A percentile compares a stretch with the other conserved stretches of the same genome.
Conservation (phyloP, 2,888 invertebrate species). For the Scaptomyza tumidula region DNA sequence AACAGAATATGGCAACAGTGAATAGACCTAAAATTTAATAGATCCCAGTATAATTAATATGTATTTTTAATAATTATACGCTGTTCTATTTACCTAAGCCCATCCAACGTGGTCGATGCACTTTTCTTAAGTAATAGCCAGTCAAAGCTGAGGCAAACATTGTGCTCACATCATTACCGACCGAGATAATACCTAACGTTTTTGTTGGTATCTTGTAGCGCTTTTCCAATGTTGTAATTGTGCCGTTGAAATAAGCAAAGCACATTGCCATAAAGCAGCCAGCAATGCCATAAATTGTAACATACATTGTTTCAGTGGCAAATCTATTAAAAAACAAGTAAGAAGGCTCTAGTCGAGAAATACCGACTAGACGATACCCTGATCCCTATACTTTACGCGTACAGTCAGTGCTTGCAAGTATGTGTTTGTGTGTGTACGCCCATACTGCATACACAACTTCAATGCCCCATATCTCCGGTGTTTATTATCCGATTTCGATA, state of each 20-base stretch:
- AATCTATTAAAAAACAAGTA: conserved; percentile 66
- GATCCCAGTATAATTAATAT: not conserved
- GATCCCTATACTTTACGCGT: too few species aligned
- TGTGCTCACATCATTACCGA: conserved; percentile 90
- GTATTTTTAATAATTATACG: not conserved
- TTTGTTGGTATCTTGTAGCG: conserved; percentile 89
- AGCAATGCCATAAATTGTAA: conserved; percentile 88
- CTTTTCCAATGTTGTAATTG: conserved; percentile 89
- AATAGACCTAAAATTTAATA: conserved; percentile 83
- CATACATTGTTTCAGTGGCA: conserved; percentile 83
- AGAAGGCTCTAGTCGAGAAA: too few species aligned
- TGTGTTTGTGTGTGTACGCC: too few species aligned
- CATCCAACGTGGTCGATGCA: conserved; percentile 90
- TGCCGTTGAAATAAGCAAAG: conserved; percentile 89
- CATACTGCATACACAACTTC: too few species aligned
- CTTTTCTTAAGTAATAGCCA: conserved; percentile 89
- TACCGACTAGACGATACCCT: too few species aligned
- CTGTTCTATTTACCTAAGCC: conserved; percentile 84
- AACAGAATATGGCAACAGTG: conserved; percentile 87
- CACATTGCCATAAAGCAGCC: conserved; percentile 88
- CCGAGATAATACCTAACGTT: conserved; percentile 88
- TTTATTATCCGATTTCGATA: too few species aligned
- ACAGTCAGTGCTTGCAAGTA: too few species aligned
- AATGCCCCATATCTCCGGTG: too few species aligned
- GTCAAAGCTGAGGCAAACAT: conserved; percentile 87